Evolutionary conservation across 2,888 invertebrate genomes (phyloP).

Genomic region (Tachina fera): DNA sequence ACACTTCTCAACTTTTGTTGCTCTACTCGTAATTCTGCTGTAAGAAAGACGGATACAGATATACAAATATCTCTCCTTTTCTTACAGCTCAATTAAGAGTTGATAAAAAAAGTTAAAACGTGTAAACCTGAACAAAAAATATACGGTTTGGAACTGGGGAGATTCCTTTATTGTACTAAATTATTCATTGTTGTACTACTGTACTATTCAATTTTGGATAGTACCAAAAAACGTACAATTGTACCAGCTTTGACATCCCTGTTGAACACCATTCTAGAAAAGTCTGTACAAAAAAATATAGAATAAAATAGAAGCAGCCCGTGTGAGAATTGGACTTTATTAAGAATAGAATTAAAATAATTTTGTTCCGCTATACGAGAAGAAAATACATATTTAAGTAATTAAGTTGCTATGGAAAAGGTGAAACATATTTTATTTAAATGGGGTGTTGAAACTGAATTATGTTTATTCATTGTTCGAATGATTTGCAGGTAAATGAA

Average conservation of each 20-base stretch:
- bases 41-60: too few relatives aligned
- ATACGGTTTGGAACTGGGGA: too few relatives aligned
- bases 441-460: not conserved
- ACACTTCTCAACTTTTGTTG: too few relatives aligned
- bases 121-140: too few relatives aligned
- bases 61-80: too few relatives aligned
- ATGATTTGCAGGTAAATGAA: conserved; percentile 87
- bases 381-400: conserved; percentile 12
- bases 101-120: too few relatives aligned
- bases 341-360: conserved; percentile 24
- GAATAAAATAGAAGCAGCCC: conserved; percentile 40
- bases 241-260: conserved; percentile 6
- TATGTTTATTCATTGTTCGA: not conserved
- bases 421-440: conserved; percentile 56
- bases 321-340: conserved; percentile 7
- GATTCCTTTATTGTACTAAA: too few relatives aligned
- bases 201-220: too few relatives aligned
- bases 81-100: too few relatives aligned
- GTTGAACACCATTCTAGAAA: conserved; percentile 60
- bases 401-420: conserved; percentile 74
- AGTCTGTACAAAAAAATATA: conserved; percentile 49
- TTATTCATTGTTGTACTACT: too few relatives aligned
- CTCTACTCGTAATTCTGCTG: too few relatives aligned
- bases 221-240: too few relatives aligned
- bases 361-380: conserved; percentile 9